Base-by-base conservation (phyloP, 2,797 vertebrate species). In the Ctenosaura bakeri region DNA sequence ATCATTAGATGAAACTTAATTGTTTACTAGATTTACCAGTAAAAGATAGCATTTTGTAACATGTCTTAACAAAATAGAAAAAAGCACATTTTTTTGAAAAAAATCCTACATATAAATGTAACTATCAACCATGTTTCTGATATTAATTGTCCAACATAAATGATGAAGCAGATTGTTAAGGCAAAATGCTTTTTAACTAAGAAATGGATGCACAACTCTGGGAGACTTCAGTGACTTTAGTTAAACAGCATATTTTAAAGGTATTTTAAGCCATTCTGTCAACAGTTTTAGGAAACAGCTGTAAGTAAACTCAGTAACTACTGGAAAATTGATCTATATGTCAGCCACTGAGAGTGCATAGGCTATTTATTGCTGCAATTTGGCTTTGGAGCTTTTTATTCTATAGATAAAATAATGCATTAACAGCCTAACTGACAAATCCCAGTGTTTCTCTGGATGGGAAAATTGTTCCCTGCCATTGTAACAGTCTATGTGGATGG, bases 101-200 rank as follows among this genome's bases (percentile, higher is more conserved):
- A 46, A 78, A 78, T 50, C 26, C 20, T 22, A 24, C 56, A 38
- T 10, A 64, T 29, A 82, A n/a, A 82, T 82, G 29, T 9, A 52
- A 82, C n/a, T 42, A 52, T 85, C 35, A 35, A 32, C 42, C 35
- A 42, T 77, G 59, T 3, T 46, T 77, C 35, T 77, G 26, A 77
- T 56, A 87, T 87, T 64, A 38, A 59, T 35, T 76, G 24, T 76
- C 29, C 42, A 84, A 20, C 32, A n/a, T 84, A 62, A 84, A 69
- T 84, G 69, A 84, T 84, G 42, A 18, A 50, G 26, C 82, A 86
- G 46, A 12, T 76, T 76, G 24, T 62, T 76, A 76, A 86, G 38
- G 50, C 13, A 26, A 54, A 59, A 56, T 54, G 9, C 24, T 76
- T 86, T 50, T 86, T 26, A 76, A 56, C 74, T 76, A 59, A 56